A percentile compares a stretch with the other conserved stretches of the same genome.
These are phyloP conservation scores for Microplitis manilae DNA, from an alignment of 2,888 invertebrate genomes.

Conservation along the genomic window DNA sequence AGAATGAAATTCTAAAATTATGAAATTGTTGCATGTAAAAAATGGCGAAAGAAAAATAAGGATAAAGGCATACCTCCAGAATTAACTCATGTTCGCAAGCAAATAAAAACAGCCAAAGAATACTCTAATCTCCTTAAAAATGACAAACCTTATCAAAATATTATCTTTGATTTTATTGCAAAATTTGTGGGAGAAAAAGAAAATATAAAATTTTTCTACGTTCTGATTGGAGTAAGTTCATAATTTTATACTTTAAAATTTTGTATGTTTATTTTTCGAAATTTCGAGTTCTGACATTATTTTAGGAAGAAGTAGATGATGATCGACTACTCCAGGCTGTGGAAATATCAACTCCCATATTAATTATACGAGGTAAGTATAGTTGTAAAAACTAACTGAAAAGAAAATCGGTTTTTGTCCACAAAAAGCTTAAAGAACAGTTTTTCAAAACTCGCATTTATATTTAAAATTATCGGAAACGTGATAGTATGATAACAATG, in stretches of 20 bases:
- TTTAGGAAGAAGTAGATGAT: background rate
- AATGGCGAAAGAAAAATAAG: background rate
- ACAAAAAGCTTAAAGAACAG: too few relatives aligned
- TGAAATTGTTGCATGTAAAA: background rate
- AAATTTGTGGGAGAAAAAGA: background rate
- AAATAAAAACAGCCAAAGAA: background rate
- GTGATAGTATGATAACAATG: too few relatives aligned
- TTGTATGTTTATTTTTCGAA: background rate
- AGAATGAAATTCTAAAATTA: too few relatives aligned
- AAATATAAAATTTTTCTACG: background rate
- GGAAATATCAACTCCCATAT: background rate
- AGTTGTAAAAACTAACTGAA: too few relatives aligned
- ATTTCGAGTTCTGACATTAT: background rate
- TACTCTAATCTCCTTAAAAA: background rate
- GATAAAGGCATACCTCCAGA: background rate
- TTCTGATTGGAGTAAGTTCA: background rate
- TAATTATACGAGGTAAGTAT: constrained; percentile 2
- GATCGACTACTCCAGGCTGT: background rate
- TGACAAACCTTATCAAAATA: background rate
- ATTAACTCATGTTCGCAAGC: background rate
- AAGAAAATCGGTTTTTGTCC: too few relatives aligned
- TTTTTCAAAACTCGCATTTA: too few relatives aligned
- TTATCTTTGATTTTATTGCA: background rate
- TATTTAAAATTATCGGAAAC: too few relatives aligned
- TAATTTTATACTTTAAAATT: background rate